Conservation (phyloP, 1,140 invertebrate genomes). For the Hormaphis cornu region DNA sequence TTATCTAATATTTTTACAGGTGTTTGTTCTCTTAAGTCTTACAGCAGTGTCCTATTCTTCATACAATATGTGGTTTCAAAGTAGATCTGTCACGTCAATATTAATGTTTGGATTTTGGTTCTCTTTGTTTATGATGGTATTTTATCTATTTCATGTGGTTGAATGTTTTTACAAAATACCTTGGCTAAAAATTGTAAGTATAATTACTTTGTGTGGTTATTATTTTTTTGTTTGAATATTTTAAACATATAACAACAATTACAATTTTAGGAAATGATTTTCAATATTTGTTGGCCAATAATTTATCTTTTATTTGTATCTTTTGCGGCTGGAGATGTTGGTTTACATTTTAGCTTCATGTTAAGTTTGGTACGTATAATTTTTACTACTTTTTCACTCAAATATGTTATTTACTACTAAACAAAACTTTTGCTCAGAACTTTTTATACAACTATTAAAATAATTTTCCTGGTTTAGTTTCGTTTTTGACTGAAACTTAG, state of each 20-base stretch:
- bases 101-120: constrained; percentile 78
- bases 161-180: constrained; percentile 76
- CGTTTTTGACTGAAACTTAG: no score
- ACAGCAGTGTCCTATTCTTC: constrained; percentile 63
- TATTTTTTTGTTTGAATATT: background rate
- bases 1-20: constrained; percentile 52
- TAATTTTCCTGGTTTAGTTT: no score
- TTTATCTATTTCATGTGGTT: constrained; percentile 77
- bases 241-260: background rate
- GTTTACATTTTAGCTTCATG: background rate
- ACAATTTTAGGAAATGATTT: constrained; percentile 24
- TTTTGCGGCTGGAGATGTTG: background rate
- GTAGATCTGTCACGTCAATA: constrained; percentile 68
- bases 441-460: no score
- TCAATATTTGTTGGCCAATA: constrained; percentile 22
- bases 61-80: constrained; percentile 46
- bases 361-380: constrained; percentile 18
- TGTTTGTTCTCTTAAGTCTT: constrained; percentile 67
- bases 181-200: constrained; percentile 73
- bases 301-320: constrained; percentile 12
- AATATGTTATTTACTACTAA: background rate
- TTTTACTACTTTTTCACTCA: background rate
- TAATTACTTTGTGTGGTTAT: constrained; percentile 1
- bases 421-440: background rate
- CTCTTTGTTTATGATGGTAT: constrained; percentile 64